These are phyloP conservation scores for Enteromius afrohamiltoni DNA, from an alignment of 2,797 vertebrate genomes.

Conservation along the genomic window DNA sequence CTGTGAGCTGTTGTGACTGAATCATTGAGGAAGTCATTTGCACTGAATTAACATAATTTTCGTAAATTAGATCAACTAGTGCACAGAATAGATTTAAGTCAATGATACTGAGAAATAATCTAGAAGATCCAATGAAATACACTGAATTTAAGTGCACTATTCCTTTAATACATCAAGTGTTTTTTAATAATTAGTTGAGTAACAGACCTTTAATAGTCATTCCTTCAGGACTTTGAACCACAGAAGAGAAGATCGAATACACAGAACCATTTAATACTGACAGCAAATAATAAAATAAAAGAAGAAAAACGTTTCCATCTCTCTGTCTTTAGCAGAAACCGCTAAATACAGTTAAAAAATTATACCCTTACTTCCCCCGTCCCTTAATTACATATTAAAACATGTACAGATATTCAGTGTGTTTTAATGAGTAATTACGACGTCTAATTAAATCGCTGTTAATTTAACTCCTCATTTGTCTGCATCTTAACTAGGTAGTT, in stretches of 20 bases:
- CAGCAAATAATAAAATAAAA: conserved; percentile 24
- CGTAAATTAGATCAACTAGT: not conserved
- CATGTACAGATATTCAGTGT: not conserved
- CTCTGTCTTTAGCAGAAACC: not conserved
- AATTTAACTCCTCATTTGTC: not conserved
- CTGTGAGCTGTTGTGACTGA: not conserved
- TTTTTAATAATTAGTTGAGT: conserved; percentile 10
- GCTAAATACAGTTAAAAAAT: conserved; percentile 33
- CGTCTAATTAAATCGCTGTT: not conserved
- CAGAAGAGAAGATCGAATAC: conserved; percentile 26
- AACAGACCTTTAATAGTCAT: conserved; percentile 20
- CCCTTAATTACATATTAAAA: conserved; percentile 1
- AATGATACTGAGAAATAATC: not conserved
- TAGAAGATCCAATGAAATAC: not conserved
- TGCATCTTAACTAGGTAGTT: not conserved
- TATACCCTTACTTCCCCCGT: not conserved
- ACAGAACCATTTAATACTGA: conserved; percentile 17
- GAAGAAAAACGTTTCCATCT: not conserved
- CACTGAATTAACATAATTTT: not conserved
- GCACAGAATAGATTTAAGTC: not conserved
- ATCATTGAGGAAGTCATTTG: not conserved
- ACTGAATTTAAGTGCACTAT: not conserved
- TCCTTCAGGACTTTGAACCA: conserved; percentile 3
- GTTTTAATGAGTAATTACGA: conserved; percentile 9
- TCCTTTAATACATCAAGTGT: not conserved